Evolutionary conservation across 2,797 vertebrate genomes (phyloP).

Genomic region (Gallinago solitaria): DNA sequence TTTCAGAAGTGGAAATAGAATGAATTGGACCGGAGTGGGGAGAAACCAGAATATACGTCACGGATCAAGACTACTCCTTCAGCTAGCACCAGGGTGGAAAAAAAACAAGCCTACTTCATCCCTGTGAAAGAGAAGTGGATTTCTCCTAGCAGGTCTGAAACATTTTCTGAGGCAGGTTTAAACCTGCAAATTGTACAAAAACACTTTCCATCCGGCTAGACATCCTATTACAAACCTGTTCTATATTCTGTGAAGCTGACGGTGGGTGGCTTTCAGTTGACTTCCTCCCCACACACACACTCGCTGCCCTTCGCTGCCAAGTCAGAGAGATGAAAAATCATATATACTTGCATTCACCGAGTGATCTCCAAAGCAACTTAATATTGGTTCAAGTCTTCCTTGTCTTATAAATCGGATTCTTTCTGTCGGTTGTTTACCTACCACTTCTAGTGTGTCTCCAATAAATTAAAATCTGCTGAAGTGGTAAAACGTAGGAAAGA

Average conservation of each 20-base stretch:
- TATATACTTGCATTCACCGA: slow-evolving; percentile 34
- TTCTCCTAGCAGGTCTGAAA: not conserved
- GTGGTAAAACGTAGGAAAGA: slow-evolving; percentile 71
- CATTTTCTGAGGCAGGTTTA: slow-evolving; percentile 19
- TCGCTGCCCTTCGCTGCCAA: slow-evolving; percentile 55
- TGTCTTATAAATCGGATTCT: slow-evolving; percentile 72
- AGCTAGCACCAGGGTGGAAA: not conserved
- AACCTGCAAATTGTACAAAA: slow-evolving; percentile 52
- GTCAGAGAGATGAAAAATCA: slow-evolving; percentile 34
- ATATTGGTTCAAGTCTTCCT: slow-evolving; percentile 46
- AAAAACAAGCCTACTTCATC: not conserved
- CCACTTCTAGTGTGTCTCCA: slow-evolving; percentile 76
- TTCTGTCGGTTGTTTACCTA: slow-evolving; percentile 75
- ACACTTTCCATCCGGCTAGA: slow-evolving; percentile 54
- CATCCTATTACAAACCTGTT: slow-evolving; percentile 59
- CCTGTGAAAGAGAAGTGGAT: not conserved
- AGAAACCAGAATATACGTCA: not conserved
- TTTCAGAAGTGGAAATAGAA: not conserved
- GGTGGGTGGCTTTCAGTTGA: slow-evolving; percentile 63
- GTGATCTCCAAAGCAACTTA: slow-evolving; percentile 66
- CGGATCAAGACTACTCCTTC: not conserved
- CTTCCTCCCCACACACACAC: slow-evolving; percentile 52
- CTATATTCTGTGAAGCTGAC: slow-evolving; percentile 50
- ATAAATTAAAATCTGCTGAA: slow-evolving; percentile 80
- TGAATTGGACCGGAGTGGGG: not conserved